phyloP scores from a whole-genome alignment of 2,113 vertebrate species.

The Cryptomyrus ogoouensis region DNA sequence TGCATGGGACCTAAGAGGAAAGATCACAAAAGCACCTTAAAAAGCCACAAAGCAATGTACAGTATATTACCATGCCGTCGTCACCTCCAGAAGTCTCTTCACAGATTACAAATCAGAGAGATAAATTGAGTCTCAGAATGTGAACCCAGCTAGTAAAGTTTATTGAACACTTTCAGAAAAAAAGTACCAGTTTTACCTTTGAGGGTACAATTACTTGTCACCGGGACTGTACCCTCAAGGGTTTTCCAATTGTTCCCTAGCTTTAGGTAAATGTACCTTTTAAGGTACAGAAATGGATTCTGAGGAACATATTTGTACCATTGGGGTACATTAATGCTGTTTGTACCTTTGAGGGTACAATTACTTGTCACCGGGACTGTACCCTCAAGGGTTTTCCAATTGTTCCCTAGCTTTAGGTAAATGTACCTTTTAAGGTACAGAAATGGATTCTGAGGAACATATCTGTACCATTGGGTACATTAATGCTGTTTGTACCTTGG shows the following conservation, averaged over 20 bases:
- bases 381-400: neutral
- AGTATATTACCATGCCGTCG: neutral
- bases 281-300: neutral
- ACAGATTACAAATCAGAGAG: neutral
- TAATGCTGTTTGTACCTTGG: neutral
- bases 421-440: neutral
- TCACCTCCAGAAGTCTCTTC: neutral
- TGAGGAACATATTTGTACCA: neutral
- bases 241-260: neutral
- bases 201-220: neutral
- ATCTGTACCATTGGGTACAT: neutral
- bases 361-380: neutral
- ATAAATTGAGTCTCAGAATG: neutral
- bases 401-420: neutral
- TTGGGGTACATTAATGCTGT: neutral
- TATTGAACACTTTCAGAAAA: neutral
- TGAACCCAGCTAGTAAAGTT: neutral
- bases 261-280: neutral
- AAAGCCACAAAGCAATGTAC: neutral
- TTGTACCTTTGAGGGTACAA: neutral
- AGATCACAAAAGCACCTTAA: neutral
- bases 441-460: neutral
- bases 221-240: neutral
- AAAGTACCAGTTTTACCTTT: too few species aligned
- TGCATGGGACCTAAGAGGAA: neutral